These are phyloP conservation scores for Drosophila albomicans DNA, from an alignment of 1,140 invertebrate genomes.

Conservation along the genomic window DNA sequence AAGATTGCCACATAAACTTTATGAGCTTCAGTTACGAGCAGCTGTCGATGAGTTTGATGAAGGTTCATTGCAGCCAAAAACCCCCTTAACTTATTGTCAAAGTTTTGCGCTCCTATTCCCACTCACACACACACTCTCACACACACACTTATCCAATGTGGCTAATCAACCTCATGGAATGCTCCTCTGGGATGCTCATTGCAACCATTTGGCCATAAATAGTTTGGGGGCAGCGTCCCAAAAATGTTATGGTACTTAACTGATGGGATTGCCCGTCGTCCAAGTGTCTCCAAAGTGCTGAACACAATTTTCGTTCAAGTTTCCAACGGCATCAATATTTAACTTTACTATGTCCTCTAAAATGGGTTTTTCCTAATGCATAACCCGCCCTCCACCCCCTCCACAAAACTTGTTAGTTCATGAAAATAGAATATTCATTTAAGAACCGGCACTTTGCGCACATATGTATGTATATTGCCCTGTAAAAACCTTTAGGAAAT, in stretches of 20 bases:
- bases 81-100: conserved; percentile 26
- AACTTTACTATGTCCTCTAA: neutral
- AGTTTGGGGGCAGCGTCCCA: conserved; percentile 3
- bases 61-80: conserved; percentile 26
- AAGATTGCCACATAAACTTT: conserved; percentile 49
- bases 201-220: conserved; percentile 32
- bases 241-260: conserved; percentile 26
- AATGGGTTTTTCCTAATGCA: neutral
- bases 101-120: conserved; percentile 4
- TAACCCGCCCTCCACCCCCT: neutral
- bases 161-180: conserved; percentile 33
- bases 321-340: conserved; percentile 22
- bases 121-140: neutral
- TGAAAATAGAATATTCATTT: conserved; percentile 5
- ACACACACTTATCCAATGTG: conserved; percentile 12
- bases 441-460: neutral
- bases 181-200: conserved; percentile 10
- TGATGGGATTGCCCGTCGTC: conserved; percentile 3
- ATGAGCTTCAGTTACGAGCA: conserved; percentile 37
- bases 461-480: neutral
- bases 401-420: neutral
- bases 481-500: conserved; percentile 7
- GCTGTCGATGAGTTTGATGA: conserved; percentile 42
- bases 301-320: neutral
- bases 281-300: conserved; percentile 13